phyloP scores from a whole-genome alignment of 2,797 vertebrate species.

The Peromyscus aztecus region DNA sequence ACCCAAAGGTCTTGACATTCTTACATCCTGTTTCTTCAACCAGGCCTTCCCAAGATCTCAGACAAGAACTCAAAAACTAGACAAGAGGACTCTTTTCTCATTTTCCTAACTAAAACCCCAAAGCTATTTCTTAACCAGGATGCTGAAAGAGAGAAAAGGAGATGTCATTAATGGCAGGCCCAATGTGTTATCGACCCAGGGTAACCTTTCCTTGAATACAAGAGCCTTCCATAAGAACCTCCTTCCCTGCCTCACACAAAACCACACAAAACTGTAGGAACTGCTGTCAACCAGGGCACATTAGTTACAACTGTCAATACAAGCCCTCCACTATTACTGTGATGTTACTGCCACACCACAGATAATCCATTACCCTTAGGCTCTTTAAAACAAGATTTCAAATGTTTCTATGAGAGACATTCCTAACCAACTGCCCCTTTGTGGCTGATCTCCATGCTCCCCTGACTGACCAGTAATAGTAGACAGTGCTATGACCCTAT shows the following conservation, averaged over 20 bases:
- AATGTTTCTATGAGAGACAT: background rate
- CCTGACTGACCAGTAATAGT: background rate
- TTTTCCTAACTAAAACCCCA: too few species aligned
- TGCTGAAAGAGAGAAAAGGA: background rate
- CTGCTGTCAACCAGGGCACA: background rate
- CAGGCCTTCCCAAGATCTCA: background rate
- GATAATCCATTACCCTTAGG: background rate
- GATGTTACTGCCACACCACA: background rate
- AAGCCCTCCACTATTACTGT: background rate
- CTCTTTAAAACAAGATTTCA: background rate
- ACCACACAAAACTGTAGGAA: background rate
- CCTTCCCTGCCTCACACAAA: background rate
- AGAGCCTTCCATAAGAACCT: background rate
- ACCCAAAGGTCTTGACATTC: background rate
- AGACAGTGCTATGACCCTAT: background rate
- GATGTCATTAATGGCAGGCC: too few species aligned
- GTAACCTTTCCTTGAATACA: background rate
- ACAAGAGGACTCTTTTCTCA: background rate
- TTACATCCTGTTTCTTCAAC: background rate
- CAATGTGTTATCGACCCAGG: background rate
- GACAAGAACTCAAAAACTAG: background rate
- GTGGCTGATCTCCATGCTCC: background rate
- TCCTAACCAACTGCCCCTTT: background rate
- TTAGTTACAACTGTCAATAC: background rate
- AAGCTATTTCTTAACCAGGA: background rate